phyloP scores from a whole-genome alignment of 2,888 invertebrate species.

The Acronicta psi region DNA sequence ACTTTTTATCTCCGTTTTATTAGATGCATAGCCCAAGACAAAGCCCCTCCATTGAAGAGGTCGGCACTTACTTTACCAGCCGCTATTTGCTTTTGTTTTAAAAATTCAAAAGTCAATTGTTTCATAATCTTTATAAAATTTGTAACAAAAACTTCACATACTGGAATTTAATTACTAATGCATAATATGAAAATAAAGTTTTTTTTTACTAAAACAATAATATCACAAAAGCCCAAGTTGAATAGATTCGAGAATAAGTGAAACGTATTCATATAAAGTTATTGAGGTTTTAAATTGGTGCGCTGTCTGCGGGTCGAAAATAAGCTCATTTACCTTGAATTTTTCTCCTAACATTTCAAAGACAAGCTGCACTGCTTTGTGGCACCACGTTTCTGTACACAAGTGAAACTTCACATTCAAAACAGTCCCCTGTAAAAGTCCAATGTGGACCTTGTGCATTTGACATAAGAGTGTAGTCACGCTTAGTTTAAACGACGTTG shows the following conservation, averaged over 20 bases:
- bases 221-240: not conserved
- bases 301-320: constrained; percentile 46
- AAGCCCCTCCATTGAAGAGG: constrained; percentile 21
- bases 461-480: constrained; percentile 31
- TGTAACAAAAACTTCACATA: no score
- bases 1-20: constrained; percentile 53
- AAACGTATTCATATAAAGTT: constrained; percentile 18
- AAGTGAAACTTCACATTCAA: constrained; percentile 42
- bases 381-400: constrained; percentile 54
- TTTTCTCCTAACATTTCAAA: constrained; percentile 59
- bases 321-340: constrained; percentile 57
- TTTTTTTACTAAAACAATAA: not conserved
- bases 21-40: constrained; percentile 41
- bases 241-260: constrained; percentile 18
- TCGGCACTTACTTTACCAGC: constrained; percentile 15
- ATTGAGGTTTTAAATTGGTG: constrained; percentile 22
- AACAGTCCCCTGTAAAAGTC: constrained; percentile 8
- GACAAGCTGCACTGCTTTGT: constrained; percentile 58
- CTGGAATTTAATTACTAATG: no score
- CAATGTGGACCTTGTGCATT: constrained; percentile 41
- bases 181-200: no score
- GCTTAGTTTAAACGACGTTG: constrained; percentile 11
- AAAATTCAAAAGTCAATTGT: no score
- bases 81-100: not conserved
- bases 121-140: no score